Base-by-base conservation (phyloP, 2,888 invertebrate genomes). In the Chrysomela aeneicollis region DNA sequence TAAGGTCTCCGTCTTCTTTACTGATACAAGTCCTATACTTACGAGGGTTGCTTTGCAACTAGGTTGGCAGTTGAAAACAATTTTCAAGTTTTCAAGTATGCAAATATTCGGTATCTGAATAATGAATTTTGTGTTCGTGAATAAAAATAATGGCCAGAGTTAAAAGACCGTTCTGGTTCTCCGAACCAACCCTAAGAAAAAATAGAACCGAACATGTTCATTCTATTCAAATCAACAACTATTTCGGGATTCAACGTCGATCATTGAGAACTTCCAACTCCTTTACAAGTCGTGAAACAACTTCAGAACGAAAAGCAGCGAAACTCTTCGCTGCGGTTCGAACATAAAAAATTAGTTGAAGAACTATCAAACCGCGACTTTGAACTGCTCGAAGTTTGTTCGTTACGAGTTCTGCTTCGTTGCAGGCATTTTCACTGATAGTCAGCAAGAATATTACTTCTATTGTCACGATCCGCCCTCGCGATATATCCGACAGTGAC, bases 361-460 rank as follows among this genome's bases (percentile, higher is more conserved):
- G 53, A 26, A 59, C 52, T n/a, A 52, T 55, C 42, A 57, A 57
- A 58, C 58, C 22, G 22, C 57, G 58, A 59, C 21, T 58, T 58
- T 30, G 22, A 26, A 26, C 26, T 26, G 26, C 26, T 3, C 26
- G 26, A 51, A 62, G 50, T 50, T 18, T 35, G 18, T 51, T 50
- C 51, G 46, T 63, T 30, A 58, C 52, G 47, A 59, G 63, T 63
- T 63, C 46, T 26, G 53, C 32, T 63, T 52, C 46, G 42, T 50
- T 37, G 15, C 22, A 21, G 52, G 26, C 21, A 26, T 46, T 15
- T 46, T 12, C 26, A 10, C 8, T 57, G 18, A 2, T 8, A 37
- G 46, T 30, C 46, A 22, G 46, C 30, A 15, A 32, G 30, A 57
- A 26, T 26, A 6, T 32, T 59, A 15, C 15, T 42, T 8, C 42